Base-by-base conservation (phyloP, 2,797 vertebrate genomes). In the Heteromormyrus szaboi region DNA sequence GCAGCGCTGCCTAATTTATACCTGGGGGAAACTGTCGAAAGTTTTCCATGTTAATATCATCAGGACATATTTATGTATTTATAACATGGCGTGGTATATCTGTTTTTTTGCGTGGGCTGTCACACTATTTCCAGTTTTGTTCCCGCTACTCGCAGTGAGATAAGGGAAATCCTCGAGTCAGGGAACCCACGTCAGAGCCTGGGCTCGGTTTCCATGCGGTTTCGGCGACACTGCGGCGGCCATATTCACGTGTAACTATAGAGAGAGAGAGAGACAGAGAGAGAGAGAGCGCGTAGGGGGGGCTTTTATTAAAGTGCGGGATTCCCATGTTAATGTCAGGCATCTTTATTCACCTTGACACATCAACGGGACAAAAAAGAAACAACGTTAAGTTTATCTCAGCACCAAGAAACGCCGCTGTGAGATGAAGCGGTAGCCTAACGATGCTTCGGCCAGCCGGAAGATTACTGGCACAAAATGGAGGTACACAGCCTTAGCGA, bases 381-480 rank as follows among this genome's bases (percentile, higher is more conserved):
- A 37, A 37, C 14, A 17, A 6, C 68, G 29, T 17, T 37, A 37
- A 37, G 68, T 41, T 37, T 6, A 72, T 72, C 68, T 14, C 68
- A 2, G 12, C 68, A 72, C 29, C 29, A 37, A 17, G 65, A 37
- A 72, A 72, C 11, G 29, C 12, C 93, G 94, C 93, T 94, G 92
- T 94, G 94, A 92, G 94, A 92, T 89, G 90, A 92, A 92, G 92
- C 91, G 95, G 92, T 96, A 95, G 94, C 91, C 93, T 50, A 90
- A 93, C 93, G 88, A 72, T 72, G 68, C 33, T 72, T 72, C 14
- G 68, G 29, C 33, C 92, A 96, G 94, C 96, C 93, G 90, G 95
- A 95, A 88, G 93, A 96, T 92, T 93, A 95, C 93, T 95, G 97
- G 96, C 95, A 96, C 96, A 97, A 97, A 96, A 98, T 98, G 97